Evolutionary conservation across 2,888 invertebrate genomes (phyloP).

Genomic region (Crematogaster levior): DNA sequence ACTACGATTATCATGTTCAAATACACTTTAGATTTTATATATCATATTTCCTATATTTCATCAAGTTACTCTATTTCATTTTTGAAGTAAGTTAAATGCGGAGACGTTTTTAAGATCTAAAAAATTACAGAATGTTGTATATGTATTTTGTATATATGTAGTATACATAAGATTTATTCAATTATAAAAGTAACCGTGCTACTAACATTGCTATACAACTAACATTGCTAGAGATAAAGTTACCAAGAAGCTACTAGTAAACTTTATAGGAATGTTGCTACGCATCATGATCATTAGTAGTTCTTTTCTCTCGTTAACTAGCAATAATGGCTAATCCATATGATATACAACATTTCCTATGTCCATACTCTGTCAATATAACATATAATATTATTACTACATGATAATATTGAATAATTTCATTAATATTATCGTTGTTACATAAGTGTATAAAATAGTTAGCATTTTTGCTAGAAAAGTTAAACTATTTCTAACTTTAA

Average conservation of each 20-base stretch:
- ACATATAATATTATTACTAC: neutral
- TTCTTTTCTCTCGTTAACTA: slow-evolving; percentile 39
- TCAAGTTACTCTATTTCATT: neutral
- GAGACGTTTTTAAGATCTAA: slow-evolving; percentile 26
- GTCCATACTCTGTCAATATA: neutral
- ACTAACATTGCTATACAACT: slow-evolving; percentile 61
- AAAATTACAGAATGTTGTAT: too few relatives aligned
- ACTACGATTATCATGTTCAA: neutral
- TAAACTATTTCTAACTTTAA: too few relatives aligned
- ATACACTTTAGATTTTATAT: neutral
- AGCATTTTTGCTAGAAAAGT: too few relatives aligned
- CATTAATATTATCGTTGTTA: too few relatives aligned
- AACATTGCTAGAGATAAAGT: slow-evolving; percentile 59
- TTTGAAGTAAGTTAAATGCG: slow-evolving; percentile 13
- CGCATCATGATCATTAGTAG: slow-evolving; percentile 64
- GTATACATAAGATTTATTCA: neutral
- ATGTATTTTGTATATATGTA: too few relatives aligned
- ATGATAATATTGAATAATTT: neutral
- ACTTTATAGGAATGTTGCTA: slow-evolving; percentile 55
- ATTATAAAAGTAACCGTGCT: neutral
- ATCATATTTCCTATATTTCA: neutral
- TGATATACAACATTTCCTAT: neutral
- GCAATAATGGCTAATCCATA: slow-evolving; percentile 8
- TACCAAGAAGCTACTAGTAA: slow-evolving; percentile 60
- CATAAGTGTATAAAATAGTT: too few relatives aligned